Conservation (phyloP, 2,888 invertebrate genomes). For the Eilema caniola region DNA sequence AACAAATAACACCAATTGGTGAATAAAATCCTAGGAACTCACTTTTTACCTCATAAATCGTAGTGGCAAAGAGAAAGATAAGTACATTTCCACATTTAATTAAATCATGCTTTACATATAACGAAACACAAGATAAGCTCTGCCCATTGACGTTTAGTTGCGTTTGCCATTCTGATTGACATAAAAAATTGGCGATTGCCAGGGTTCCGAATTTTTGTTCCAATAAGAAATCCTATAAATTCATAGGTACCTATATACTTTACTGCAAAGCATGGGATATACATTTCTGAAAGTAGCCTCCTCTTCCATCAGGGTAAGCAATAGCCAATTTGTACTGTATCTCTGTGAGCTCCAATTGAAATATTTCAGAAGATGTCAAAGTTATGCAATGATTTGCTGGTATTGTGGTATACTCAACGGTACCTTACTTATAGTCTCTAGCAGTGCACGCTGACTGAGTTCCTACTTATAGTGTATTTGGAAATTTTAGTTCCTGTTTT, state of each 20-base stretch:
- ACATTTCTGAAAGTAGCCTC: slow-evolving; percentile 80
- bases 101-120: background rate
- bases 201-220: slow-evolving; percentile 63
- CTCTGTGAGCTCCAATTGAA: slow-evolving; percentile 4
- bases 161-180: slow-evolving; percentile 24
- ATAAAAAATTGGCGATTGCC: slow-evolving; percentile 46
- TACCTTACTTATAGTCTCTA: background rate
- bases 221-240: slow-evolving; percentile 43
- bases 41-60: background rate
- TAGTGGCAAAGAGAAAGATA: background rate
- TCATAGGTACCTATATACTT: slow-evolving; percentile 12
- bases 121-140: background rate
- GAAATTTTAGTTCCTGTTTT: background rate
- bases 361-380: slow-evolving; percentile 52
- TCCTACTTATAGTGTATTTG: background rate
- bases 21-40: background rate
- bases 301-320: slow-evolving; percentile 75
- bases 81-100: background rate
- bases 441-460: background rate
- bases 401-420: slow-evolving; percentile 6
- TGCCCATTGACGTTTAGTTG: slow-evolving; percentile 9
- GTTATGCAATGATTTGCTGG: slow-evolving; percentile 73
- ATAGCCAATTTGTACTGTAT: slow-evolving; percentile 20
- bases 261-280: slow-evolving; percentile 71
- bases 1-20: background rate